phyloP scores from a whole-genome alignment of 2,888 invertebrate species.

The Scaptomyza polygonia region DNA sequence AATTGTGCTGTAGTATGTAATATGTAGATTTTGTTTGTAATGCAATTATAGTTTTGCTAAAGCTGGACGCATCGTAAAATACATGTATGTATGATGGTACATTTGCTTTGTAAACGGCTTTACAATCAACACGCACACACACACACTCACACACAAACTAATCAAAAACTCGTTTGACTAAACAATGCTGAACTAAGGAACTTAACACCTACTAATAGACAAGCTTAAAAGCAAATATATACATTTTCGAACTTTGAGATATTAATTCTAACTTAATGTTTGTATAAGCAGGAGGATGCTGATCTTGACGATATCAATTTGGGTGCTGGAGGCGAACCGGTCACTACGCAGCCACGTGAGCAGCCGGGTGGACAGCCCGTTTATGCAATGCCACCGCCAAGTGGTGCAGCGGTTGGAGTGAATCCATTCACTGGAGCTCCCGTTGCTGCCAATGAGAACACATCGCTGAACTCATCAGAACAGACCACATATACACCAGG shows the following conservation, averaged over 20 bases:
- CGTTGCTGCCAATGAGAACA: conserved; percentile 83
- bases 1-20: conserved; percentile 14
- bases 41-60: conserved; percentile 29
- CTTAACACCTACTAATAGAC: neutral
- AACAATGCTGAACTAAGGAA: conserved; percentile 54
- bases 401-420: conserved; percentile 81
- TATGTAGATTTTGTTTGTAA: conserved; percentile 31
- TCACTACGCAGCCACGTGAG: conserved; percentile 82
- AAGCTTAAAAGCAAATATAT: neutral
- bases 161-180: conserved; percentile 66
- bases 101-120: conserved; percentile 41
- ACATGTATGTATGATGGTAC: conserved; percentile 10
- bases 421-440: conserved; percentile 84
- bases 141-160: neutral
- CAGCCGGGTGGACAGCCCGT: conserved; percentile 81
- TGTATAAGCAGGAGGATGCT: conserved; percentile 81
- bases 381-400: conserved; percentile 83
- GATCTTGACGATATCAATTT: conserved; percentile 83
- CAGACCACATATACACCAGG: conserved; percentile 85
- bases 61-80: conserved; percentile 31
- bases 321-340: conserved; percentile 69
- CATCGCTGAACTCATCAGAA: conserved; percentile 84
- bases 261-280: neutral
- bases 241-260: neutral
- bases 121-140: neutral